Evolutionary conservation across 23 tunicate genomes (phyloP).

Genomic region (Clavelina lepadiformis): DNA sequence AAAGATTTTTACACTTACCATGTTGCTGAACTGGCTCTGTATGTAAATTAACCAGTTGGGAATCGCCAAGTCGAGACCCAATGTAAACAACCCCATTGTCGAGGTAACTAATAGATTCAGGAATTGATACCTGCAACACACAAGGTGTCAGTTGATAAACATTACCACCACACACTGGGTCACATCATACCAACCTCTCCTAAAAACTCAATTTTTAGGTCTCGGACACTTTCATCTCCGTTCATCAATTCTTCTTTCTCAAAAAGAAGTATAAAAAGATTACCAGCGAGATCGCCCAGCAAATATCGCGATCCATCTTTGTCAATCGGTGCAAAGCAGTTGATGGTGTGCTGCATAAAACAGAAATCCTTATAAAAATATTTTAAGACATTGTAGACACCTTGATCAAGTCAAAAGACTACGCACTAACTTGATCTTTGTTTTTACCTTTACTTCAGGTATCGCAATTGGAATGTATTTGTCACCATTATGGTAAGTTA

Average conservation of each 20-base stretch:
- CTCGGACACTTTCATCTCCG: conserved; percentile 41
- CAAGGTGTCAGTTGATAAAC: neutral
- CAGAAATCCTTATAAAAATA: neutral
- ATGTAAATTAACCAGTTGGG: conserved; percentile 76
- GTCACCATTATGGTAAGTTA: conserved; percentile 81
- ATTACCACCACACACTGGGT: neutral
- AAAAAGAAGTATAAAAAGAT: conserved; percentile 63
- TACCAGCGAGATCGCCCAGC: conserved; percentile 86
- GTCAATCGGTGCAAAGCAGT: conserved; percentile 81
- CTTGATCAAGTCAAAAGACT: neutral
- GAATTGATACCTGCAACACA: conserved; percentile 59
- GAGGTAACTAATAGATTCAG: conserved; percentile 76
- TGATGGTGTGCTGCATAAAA: conserved; percentile 64
- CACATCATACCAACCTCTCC: conserved; percentile 38
- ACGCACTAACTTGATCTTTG: neutral
- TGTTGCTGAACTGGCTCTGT: conserved; percentile 16
- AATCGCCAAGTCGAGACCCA: conserved; percentile 93
- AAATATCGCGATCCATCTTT: conserved; percentile 65
- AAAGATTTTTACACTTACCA: no score
- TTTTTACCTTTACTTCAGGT: conserved; percentile 44
- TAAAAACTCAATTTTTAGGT: conserved; percentile 57
- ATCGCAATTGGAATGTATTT: conserved; percentile 59
- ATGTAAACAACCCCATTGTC: conserved; percentile 94
- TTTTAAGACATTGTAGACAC: neutral
- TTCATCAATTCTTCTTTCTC: conserved; percentile 53